Evolutionary conservation across 2,797 vertebrate species (phyloP), one percentile per base, ranked within the genome.

Genomic region (Luscinia megarhynchos): DNA sequence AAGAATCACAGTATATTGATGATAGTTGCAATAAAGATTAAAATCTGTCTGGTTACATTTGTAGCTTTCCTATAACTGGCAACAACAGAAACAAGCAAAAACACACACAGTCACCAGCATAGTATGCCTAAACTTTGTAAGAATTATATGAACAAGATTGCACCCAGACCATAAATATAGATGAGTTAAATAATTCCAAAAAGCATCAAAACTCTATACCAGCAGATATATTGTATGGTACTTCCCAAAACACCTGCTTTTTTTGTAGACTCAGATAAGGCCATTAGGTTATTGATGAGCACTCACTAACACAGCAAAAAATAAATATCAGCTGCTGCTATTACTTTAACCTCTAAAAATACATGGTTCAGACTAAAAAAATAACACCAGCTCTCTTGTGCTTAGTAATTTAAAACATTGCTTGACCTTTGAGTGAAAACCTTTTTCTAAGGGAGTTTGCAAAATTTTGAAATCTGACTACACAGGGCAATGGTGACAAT

Each of bases 401-500:
- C 50, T 78, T 82, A 46, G 34, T 79, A 38, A 95, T 94, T 91
- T 76, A 92, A 80, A 94, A 63, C 17, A 85, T 46, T 24, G 10
- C 24, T 88, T 94, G 61, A 93, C 92, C 93, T 94, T 95, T 95
- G 55, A n/a, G 30, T 78, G 66, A 95, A 80, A 53, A 54, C 15
- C 38, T 58, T 40, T 54, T 46, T 59, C 54, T 79, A 53, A 51
- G 70, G 94, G 63, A 92, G 94, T 92, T 80, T 64, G 80, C 26
- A 88, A 95, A 97, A 96, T 59, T 91, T 75, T 83, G 27, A 95
- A 91, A 84, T 94, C 87, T 91, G 95, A 97, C 87, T 85, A 93
- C 67, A 73, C 40, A 67, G 53, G n/a, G 62, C 1, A 6, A 84
- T 85, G 81, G 93, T 96, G 94, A 95, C 94, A 96, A 90, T 64